A percentile compares a stretch with the other conserved stretches of the same genome.
These are phyloP conservation scores for Cavia aperea DNA, from an alignment of 2,113 vertebrate genomes.

Conservation along the genomic window DNA sequence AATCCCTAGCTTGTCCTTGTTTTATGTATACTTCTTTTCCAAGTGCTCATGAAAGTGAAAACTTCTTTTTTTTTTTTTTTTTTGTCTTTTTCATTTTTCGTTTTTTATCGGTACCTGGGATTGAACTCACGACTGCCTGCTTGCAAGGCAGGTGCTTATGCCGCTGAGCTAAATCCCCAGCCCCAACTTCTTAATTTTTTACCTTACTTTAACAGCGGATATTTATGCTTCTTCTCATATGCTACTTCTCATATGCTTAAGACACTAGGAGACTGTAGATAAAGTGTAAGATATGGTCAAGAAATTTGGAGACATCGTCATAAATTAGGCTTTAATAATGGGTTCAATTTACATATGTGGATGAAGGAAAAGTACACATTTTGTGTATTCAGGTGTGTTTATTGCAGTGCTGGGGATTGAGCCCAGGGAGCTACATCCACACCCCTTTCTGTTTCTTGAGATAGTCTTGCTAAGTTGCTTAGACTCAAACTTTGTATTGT, in stretches of 20 bases:
- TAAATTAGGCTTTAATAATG: slow-evolving; percentile 32
- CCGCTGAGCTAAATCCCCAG: no score
- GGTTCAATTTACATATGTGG: slow-evolving; percentile 21
- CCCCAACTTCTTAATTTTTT: neutral
- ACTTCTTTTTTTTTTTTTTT: neutral
- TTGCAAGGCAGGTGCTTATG: no score
- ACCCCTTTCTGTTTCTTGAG: neutral
- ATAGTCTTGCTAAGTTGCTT: neutral
- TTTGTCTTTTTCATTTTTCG: no score
- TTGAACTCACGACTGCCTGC: no score
- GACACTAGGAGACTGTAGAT: neutral
- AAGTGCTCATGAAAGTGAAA: slow-evolving; percentile 30
- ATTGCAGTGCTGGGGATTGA: neutral
- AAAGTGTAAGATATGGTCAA: neutral
- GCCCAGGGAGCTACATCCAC: neutral
- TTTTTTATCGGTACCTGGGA: no score
- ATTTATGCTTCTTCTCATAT: slow-evolving; percentile 18
- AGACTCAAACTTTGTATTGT: neutral
- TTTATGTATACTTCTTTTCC: slow-evolving; percentile 3
- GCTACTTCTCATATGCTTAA: slow-evolving; percentile 24
- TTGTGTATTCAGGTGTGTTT: neutral
- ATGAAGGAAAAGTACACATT: slow-evolving; percentile 10
- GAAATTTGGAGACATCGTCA: neutral
- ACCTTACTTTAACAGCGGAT: neutral
- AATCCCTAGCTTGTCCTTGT: neutral